Conservation (phyloP, 2,888 invertebrate species). For the Hyposoter dolosus region DNA sequence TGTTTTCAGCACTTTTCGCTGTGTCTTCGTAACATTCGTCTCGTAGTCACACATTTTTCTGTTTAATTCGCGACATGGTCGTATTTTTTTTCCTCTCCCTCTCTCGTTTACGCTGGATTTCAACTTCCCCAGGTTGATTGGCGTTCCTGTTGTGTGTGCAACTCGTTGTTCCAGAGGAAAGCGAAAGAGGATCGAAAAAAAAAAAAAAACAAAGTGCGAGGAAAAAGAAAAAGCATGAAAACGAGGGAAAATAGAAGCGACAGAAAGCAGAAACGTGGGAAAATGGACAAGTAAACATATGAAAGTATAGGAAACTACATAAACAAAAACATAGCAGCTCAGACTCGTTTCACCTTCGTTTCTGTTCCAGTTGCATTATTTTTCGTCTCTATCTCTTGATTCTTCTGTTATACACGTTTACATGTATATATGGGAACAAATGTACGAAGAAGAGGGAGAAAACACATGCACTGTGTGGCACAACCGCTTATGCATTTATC, state of each 20-base stretch:
- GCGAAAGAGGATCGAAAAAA: conserved; percentile 1
- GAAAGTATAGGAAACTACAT: background rate
- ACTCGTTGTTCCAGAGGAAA: conserved; percentile 34
- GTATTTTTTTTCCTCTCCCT: conserved; percentile 2
- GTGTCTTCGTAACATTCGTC: conserved; percentile 52
- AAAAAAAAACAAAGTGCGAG: background rate
- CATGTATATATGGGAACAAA: background rate
- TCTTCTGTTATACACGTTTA: conserved; percentile 37
- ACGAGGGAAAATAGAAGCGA: background rate
- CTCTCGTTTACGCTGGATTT: conserved; percentile 47
- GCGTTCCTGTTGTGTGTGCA: conserved; percentile 58
- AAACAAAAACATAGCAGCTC: conserved; percentile 29
- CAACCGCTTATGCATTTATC: conserved; percentile 67
- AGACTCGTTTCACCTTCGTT: conserved; percentile 39
- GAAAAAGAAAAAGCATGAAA: background rate
- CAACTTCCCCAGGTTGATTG: conserved; percentile 62
- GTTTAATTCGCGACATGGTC: background rate
- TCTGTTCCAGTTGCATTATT: conserved; percentile 56
- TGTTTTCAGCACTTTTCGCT: conserved; percentile 40
- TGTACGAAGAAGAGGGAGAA: conserved; percentile 8
- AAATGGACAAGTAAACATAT: conserved; percentile 36
- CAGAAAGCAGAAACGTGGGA: conserved; percentile 13
- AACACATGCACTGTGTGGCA: conserved; percentile 49
- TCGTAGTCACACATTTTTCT: conserved; percentile 54
- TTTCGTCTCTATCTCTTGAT: conserved; percentile 50